Evolutionary conservation across 1,140 invertebrate genomes (phyloP), one percentile per base, ranked within the genome.

Genomic region (Ceratina calcarata): DNA sequence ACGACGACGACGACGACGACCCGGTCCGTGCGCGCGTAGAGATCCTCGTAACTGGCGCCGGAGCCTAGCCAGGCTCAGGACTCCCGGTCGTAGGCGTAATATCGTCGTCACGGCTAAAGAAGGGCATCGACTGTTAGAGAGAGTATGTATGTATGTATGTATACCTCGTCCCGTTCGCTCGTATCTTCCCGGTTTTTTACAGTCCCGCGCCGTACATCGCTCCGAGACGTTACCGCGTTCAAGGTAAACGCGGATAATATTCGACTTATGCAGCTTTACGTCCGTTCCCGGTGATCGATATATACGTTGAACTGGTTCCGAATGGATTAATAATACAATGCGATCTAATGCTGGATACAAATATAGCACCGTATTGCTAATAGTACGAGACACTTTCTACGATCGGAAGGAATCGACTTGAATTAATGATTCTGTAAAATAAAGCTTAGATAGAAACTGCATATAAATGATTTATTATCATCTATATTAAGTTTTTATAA

Each of bases 11-110:
- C 27, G 27, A 32, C 37, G n/a, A n/a, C n/a, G n/a, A n/a, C n/a
- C n/a, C 6, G 37, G 37, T 0, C 37, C 37, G 37, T 53, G 53
- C 67, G 27, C 55, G 45, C 74, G 67, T 45, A 45, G 37, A 45
- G 71, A 87, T 87, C 78, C 78, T 86, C 84, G 77, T 86, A 77
- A 86, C 78, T 72, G 84, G 81, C 84, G 75, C 72, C 84, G 57
- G 37, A 10, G 37, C 37, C 37, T 45, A 45, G 45, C 51, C 64
- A 37, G 51, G 32, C 20, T 12, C 53, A 65, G 66, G 81, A 78
- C 71, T 62, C n/a, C 3, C 8, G 76, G 64, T 78, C 74, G 78
- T 87, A 82, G 85, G 82, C 82, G 78, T 86, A 73, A 82, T 45
- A 45, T 80, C 66, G 74, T 69, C 74, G 74, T 74, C 75, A 78